A percentile compares a stretch with the other conserved stretches of the same genome.
Conservation (phyloP, 1,140 invertebrate genomes). For the Ptiloglossa arizonensis region DNA sequence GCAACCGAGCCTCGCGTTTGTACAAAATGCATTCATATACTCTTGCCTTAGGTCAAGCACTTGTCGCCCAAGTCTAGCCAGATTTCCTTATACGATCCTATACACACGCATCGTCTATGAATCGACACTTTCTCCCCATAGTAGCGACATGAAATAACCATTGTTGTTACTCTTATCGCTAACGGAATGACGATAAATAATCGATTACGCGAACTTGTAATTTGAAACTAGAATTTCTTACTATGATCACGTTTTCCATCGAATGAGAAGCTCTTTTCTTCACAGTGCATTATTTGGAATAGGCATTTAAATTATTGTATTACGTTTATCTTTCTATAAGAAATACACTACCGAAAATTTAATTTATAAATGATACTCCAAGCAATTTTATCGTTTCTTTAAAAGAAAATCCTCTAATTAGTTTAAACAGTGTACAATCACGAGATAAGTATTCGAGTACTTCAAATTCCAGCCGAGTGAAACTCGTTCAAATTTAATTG, state of each 20-base stretch:
- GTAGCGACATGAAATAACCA: not conserved
- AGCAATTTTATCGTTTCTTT: no score
- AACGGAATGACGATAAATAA: not conserved
- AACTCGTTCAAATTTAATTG: no score
- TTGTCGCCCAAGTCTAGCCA: conserved; percentile 47
- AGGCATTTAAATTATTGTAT: no score
- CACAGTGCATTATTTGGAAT: no score
- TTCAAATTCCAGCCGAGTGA: no score
- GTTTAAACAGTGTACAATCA: no score
- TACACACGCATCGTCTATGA: not conserved
- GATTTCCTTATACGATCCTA: conserved; percentile 53
- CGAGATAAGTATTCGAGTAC: no score
- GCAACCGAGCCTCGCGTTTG: conserved; percentile 70
- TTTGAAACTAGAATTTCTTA: not conserved
- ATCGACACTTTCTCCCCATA: conserved; percentile 32
- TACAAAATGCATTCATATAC: conserved; percentile 74
- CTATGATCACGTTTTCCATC: not conserved
- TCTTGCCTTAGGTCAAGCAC: conserved; percentile 71
- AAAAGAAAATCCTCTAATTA: no score
- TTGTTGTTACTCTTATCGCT: conserved; percentile 6
- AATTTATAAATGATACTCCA: no score
- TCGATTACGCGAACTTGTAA: not conserved
- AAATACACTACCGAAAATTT: no score
- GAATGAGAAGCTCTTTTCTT: not conserved
- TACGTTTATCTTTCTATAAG: no score